Conservation (phyloP, 2,797 vertebrate species). For the Salarias fasciatus region DNA sequence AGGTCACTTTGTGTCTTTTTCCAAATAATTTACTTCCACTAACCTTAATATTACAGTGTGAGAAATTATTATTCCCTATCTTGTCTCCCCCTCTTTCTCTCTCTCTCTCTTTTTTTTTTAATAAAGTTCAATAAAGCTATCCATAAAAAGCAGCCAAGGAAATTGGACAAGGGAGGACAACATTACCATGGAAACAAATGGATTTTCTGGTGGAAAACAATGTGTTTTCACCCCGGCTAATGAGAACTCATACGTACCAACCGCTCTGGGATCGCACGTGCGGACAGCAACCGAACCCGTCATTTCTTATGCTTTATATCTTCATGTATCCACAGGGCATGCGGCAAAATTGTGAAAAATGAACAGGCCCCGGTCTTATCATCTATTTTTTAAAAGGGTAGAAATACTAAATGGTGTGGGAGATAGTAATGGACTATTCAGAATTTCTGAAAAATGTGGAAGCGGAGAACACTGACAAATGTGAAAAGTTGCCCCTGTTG, state of each 20-base stretch:
- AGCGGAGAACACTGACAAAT: too few relatives aligned
- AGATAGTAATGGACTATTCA: neutral
- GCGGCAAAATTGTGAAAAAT: slow-evolving; percentile 29
- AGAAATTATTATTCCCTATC: slow-evolving; percentile 26
- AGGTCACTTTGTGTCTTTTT: slow-evolving; percentile 31
- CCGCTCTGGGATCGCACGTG: slow-evolving; percentile 48
- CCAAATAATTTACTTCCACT: slow-evolving; percentile 16
- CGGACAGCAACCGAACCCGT: slow-evolving; percentile 22
- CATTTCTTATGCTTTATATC: slow-evolving; percentile 41
- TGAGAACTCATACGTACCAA: slow-evolving; percentile 64
- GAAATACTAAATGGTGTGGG: neutral
- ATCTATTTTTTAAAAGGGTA: slow-evolving; percentile 19
- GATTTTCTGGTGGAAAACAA: slow-evolving; percentile 66
- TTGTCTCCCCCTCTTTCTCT: neutral
- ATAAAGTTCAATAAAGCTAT: slow-evolving; percentile 71
- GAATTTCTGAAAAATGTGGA: too few relatives aligned
- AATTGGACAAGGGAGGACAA: slow-evolving; percentile 59
- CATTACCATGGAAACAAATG: slow-evolving; percentile 72
- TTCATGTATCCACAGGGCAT: slow-evolving; percentile 18
- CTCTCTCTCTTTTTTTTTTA: slow-evolving; percentile 38
- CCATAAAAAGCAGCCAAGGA: slow-evolving; percentile 70
- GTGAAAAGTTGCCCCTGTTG: too few relatives aligned
- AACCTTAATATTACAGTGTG: slow-evolving; percentile 20
- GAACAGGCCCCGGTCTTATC: neutral
- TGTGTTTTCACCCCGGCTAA: slow-evolving; percentile 62